Percentiles rank a stretch among this genome's conserved stretches.
These are phyloP conservation scores for Osmerus eperlanus DNA, from an alignment of 2,113 vertebrate species.

Conservation along the genomic window DNA sequence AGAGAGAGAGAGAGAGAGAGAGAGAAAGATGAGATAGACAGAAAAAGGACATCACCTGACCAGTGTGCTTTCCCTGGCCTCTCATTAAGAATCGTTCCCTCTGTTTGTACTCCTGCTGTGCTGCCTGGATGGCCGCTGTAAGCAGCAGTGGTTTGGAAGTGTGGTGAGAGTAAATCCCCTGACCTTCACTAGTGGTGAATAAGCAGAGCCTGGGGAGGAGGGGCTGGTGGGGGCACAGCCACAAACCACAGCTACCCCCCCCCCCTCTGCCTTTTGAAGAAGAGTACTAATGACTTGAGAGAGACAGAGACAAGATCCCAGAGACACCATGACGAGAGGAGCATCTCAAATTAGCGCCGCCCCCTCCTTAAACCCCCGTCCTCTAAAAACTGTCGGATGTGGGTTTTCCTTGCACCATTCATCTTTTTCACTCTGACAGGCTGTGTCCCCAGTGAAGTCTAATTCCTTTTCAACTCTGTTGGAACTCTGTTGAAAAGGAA, in stretches of 20 bases:
- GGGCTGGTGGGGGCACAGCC: conserved; percentile 28
- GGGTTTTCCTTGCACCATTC: conserved; percentile 56
- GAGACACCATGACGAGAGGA: conserved; percentile 42
- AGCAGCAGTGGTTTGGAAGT: conserved; percentile 29
- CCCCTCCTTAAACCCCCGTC: conserved; percentile 40
- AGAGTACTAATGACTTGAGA: conserved; percentile 59
- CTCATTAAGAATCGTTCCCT: conserved; percentile 36
- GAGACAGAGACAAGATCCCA: conserved; percentile 54
- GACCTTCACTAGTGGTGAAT: conserved; percentile 66
- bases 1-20: background rate
- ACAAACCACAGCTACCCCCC: conserved; percentile 51
- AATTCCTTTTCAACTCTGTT: conserved; percentile 65
- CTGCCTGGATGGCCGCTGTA: conserved; percentile 6
- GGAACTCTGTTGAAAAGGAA: conserved; percentile 46
- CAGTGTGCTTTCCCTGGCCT: background rate
- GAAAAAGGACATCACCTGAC: background rate
- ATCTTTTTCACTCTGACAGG: conserved; percentile 54
- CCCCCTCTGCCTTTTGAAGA: conserved; percentile 60
- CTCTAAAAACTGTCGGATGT: conserved; percentile 51
- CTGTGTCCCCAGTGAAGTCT: conserved; percentile 60
- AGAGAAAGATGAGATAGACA: background rate
- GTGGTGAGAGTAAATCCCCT: conserved; percentile 55
- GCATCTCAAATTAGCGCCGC: conserved; percentile 53
- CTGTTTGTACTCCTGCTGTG: conserved; percentile 25
- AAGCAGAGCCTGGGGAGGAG: conserved; percentile 56